Conservation (phyloP, 2,888 invertebrate genomes). For the Anodontia alba region DNA sequence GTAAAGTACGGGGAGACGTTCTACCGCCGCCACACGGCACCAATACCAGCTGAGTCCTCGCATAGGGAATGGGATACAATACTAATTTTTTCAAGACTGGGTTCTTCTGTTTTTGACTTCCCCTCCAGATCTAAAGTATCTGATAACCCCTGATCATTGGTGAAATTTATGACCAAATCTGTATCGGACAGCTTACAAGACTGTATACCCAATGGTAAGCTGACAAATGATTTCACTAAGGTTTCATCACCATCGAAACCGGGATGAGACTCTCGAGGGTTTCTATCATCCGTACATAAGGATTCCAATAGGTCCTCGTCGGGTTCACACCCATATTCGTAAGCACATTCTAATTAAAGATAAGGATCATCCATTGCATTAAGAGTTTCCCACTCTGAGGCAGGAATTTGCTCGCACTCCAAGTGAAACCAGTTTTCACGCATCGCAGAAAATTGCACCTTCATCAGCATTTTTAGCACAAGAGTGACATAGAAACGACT, state of each 20-base stretch:
- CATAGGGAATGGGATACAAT: background rate
- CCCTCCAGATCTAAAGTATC: background rate
- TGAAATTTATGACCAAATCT: background rate
- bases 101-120: background rate
- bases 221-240: background rate
- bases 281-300: background rate
- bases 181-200: background rate
- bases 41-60: no score
- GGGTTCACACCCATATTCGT: background rate
- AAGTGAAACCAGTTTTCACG: background rate
- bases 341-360: background rate
- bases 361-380: background rate
- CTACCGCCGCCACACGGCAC: no score
- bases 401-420: background rate
- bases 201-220: background rate
- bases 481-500: background rate
- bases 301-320: background rate
- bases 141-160: background rate
- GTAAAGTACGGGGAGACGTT: no score
- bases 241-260: background rate
- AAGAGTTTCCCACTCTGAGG: background rate
- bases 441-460: background rate
- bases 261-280: background rate
- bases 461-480: background rate
- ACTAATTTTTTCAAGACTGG: background rate